These are phyloP conservation scores for Scaptomyza caliginosa DNA, from an alignment of 2,888 invertebrate genomes.

Conservation along the genomic window DNA sequence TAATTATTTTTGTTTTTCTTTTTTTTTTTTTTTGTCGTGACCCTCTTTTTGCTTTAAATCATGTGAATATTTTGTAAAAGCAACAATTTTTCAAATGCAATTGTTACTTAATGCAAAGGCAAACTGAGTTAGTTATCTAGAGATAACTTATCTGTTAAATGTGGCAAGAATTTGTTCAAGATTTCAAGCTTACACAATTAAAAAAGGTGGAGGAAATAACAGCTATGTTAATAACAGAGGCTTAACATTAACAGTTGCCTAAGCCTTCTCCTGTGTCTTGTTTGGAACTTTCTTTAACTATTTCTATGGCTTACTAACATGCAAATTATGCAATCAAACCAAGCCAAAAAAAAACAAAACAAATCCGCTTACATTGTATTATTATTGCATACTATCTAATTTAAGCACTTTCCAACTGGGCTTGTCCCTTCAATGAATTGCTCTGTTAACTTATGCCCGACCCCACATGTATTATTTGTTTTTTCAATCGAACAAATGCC, in stretches of 20 bases:
- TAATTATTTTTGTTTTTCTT: constrained; percentile 31
- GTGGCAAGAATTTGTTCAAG: background rate
- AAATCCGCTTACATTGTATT: background rate
- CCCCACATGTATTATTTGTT: background rate
- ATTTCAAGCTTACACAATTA: background rate
- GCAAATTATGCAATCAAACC: background rate
- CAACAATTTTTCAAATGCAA: constrained; percentile 42
- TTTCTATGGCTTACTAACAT: too few species aligned
- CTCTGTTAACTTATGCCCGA: background rate
- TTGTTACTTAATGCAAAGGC: constrained; percentile 37
- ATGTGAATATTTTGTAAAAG: constrained; percentile 50
- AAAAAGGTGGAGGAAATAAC: background rate
- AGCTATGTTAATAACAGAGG: background rate
- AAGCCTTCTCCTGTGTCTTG: too few species aligned
- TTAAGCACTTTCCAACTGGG: constrained; percentile 14
- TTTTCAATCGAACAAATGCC: constrained; percentile 6
- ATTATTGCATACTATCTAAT: background rate
- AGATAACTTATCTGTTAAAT: background rate
- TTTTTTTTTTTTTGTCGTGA: constrained; percentile 29
- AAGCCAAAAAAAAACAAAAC: background rate
- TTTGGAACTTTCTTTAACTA: background rate
- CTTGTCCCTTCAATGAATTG: constrained; percentile 10
- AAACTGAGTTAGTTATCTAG: background rate
- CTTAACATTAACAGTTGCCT: background rate
- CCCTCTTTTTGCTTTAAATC: constrained; percentile 48